These are phyloP conservation scores for Drosophila vallismaia DNA, from an alignment of 2,888 invertebrate genomes.

Conservation along the genomic window DNA sequence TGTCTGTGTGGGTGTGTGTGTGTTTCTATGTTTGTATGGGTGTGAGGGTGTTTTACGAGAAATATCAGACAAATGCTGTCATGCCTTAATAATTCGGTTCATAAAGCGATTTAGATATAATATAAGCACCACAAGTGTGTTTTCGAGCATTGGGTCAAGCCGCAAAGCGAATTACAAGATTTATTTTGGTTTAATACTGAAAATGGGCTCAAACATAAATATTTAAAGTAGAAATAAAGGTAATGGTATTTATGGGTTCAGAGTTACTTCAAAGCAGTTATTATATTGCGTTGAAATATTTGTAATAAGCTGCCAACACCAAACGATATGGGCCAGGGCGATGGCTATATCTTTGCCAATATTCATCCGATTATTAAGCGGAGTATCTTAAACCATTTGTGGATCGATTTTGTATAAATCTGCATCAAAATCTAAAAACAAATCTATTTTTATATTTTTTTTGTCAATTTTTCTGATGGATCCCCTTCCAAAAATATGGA, in stretches of 20 bases:
- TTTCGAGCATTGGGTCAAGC: conserved; percentile 25
- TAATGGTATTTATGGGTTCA: not conserved
- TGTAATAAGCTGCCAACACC: too few relatives aligned
- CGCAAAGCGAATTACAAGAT: conserved; percentile 12
- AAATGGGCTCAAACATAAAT: not conserved
- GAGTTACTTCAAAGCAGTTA: not conserved
- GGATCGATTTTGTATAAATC: too few relatives aligned
- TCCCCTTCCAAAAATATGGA: too few relatives aligned
- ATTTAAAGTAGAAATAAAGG: not conserved
- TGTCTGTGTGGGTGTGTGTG: not conserved
- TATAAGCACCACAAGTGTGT: not conserved
- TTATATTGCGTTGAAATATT: not conserved
- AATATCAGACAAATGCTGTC: conserved; percentile 46
- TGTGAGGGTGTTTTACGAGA: conserved; percentile 15
- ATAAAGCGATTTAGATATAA: conserved; percentile 24
- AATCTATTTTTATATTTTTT: too few relatives aligned
- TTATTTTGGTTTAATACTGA: conserved; percentile 7
- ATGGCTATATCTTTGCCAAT: too few relatives aligned
- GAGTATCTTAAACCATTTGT: too few relatives aligned
- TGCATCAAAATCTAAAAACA: too few relatives aligned
- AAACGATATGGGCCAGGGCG: too few relatives aligned
- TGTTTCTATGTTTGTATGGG: not conserved
- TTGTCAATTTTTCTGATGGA: too few relatives aligned
- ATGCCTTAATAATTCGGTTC: conserved; percentile 58
- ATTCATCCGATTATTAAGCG: too few relatives aligned